These are phyloP conservation scores for Ecdyonurus torrentis DNA, from an alignment of 2,888 invertebrate species.

Conservation along the genomic window DNA sequence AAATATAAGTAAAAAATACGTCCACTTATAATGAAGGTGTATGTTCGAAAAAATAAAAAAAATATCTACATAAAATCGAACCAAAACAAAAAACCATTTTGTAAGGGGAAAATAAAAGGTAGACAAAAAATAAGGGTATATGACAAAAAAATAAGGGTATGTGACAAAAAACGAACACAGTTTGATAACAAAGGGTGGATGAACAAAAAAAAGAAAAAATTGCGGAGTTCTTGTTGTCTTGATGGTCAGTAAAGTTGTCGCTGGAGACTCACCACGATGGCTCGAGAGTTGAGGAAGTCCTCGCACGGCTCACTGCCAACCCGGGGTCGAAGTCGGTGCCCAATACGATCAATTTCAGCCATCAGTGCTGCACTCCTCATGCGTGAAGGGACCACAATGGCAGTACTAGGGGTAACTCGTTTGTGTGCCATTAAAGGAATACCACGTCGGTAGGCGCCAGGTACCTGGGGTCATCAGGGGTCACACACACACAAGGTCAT, in stretches of 20 bases:
- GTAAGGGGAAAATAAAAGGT: no score
- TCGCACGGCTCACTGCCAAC: constrained; percentile 47
- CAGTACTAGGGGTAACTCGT: neutral
- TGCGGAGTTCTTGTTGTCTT: neutral
- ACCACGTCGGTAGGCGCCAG: neutral
- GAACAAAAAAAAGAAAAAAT: no score
- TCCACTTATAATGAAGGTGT: no score
- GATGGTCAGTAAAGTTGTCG: neutral
- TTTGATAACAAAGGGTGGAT: no score
- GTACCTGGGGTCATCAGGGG: neutral
- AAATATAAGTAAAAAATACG: no score
- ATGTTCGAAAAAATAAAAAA: no score
- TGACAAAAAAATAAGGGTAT: no score
- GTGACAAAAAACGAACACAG: no score
- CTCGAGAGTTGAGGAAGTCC: constrained; percentile 60
- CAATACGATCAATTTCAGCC: constrained; percentile 50
- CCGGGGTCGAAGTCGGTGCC: constrained; percentile 43
- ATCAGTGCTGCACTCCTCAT: constrained; percentile 43
- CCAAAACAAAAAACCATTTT: no score
- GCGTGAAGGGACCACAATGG: constrained; percentile 26
- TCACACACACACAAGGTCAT: neutral
- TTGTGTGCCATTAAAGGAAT: neutral
- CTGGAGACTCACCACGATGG: constrained; percentile 49
- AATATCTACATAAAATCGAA: no score
- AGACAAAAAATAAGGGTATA: no score